Conservation (phyloP, 2,113 vertebrate genomes). For the Dipodomys ordii region DNA sequence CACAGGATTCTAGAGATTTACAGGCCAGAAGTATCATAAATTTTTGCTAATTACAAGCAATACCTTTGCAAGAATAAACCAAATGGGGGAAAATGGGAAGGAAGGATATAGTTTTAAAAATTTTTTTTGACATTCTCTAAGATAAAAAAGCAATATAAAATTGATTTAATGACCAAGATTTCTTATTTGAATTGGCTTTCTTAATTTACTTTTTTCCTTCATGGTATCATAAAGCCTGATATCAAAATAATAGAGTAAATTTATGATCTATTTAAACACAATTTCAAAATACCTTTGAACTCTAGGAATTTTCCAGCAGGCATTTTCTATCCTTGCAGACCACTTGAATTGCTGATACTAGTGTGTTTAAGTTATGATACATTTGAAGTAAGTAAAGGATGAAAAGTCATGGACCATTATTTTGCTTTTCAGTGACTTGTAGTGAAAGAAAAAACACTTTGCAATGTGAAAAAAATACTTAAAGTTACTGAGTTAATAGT, state of each 20-base stretch:
- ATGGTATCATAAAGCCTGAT: neutral
- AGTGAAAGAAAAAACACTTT: neutral
- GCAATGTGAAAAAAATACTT: neutral
- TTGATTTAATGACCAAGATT: constrained; percentile 46
- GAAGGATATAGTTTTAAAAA: constrained; percentile 54
- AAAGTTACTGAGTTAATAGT: neutral
- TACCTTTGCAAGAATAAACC: constrained; percentile 40
- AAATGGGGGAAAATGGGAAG: constrained; percentile 31
- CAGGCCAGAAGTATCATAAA: constrained; percentile 65
- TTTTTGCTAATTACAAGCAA: constrained; percentile 79
- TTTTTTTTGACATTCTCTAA: constrained; percentile 40
- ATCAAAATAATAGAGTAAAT: constrained; percentile 48
- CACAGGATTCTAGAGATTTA: constrained; percentile 82
- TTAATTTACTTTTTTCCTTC: neutral
- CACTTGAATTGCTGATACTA: neutral
- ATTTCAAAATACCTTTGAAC: constrained; percentile 15
- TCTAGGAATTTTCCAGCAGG: neutral
- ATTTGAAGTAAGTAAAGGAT: neutral
- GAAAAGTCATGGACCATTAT: neutral
- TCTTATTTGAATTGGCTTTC: neutral
- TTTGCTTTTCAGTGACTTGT: neutral
- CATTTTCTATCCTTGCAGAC: neutral
- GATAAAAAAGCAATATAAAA: constrained; percentile 62
- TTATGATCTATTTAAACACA: neutral
- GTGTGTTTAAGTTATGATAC: neutral